Evolutionary conservation across 1,140 invertebrate genomes (phyloP).

Genomic region (Philopotamus ludificatus): DNA sequence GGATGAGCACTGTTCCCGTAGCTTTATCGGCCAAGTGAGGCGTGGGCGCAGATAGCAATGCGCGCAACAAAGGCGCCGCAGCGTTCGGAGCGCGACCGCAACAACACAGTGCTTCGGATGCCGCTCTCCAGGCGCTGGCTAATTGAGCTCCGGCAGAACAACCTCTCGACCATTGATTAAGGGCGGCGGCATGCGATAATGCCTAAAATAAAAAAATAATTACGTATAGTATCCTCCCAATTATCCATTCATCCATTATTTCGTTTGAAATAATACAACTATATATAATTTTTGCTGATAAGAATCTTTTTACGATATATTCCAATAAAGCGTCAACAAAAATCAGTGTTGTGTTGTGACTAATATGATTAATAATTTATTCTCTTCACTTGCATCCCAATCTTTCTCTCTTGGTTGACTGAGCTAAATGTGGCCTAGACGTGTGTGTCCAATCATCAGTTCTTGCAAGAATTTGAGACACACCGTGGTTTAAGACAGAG

Average conservation of each 20-base stretch:
- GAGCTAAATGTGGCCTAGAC: no score
- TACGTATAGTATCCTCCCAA: not conserved
- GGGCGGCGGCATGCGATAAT: conserved; percentile 29
- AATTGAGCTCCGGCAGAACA: conserved; percentile 22
- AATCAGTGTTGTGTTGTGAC: no score
- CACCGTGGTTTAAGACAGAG: no score
- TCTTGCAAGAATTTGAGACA: no score
- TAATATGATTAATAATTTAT: no score
- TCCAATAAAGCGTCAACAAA: no score
- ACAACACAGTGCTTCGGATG: conserved; percentile 36
- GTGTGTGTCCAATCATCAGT: no score
- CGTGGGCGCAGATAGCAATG: conserved; percentile 28
- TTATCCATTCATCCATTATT: not conserved
- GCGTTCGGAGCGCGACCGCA: conserved; percentile 32
- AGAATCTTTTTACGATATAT: no score
- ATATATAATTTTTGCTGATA: no score
- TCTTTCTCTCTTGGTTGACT: no score
- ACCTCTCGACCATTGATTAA: conserved; percentile 26
- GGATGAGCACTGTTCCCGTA: conserved; percentile 37
- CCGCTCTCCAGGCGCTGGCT: conserved; percentile 29
- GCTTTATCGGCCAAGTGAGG: conserved; percentile 28
- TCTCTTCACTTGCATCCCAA: no score
- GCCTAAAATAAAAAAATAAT: conserved; percentile 25
- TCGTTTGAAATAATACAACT: no score
- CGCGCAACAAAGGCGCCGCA: conserved; percentile 28